phyloP scores from a whole-genome alignment of 1,140 invertebrate genomes.

The Sarcophaga peregrina region DNA sequence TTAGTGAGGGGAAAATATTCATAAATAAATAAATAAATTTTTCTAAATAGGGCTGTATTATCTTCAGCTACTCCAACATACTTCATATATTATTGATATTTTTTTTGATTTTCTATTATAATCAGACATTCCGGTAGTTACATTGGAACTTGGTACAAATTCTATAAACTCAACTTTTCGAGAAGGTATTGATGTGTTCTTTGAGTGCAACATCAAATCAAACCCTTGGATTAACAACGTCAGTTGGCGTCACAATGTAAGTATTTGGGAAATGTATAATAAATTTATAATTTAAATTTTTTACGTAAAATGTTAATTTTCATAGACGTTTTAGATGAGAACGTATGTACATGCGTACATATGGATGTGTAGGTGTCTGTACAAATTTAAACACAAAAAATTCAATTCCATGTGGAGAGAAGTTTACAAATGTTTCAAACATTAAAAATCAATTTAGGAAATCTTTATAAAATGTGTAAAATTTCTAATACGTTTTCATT shows the following conservation, averaged over 20 bases:
- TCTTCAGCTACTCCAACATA: conserved; percentile 14
- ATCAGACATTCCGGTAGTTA: conserved; percentile 82
- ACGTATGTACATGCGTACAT: no score
- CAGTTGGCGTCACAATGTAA: conserved; percentile 86
- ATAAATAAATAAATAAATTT: conserved; percentile 11
- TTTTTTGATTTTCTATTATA: background rate
- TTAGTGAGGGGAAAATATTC: background rate
- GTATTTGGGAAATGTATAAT: conserved; percentile 59
- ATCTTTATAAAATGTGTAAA: background rate
- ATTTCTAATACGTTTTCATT: conserved; percentile 13
- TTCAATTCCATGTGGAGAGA: no score
- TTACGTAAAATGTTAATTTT: background rate
- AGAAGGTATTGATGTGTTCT: conserved; percentile 89
- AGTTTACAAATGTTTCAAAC: no score
- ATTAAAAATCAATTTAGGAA: background rate
- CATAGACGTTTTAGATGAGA: no score
- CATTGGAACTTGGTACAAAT: conserved; percentile 81
- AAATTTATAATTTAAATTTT: background rate
- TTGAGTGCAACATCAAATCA: conserved; percentile 89
- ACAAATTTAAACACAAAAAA: no score
- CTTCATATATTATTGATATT: background rate
- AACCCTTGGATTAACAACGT: conserved; percentile 90
- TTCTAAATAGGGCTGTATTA: background rate
- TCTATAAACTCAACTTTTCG: conserved; percentile 80
- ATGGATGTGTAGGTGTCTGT: no score